Evolutionary conservation across 1,140 invertebrate species (phyloP), one percentile per base, ranked within the genome.

Genomic region (Mycetomoellerius zeteki): DNA sequence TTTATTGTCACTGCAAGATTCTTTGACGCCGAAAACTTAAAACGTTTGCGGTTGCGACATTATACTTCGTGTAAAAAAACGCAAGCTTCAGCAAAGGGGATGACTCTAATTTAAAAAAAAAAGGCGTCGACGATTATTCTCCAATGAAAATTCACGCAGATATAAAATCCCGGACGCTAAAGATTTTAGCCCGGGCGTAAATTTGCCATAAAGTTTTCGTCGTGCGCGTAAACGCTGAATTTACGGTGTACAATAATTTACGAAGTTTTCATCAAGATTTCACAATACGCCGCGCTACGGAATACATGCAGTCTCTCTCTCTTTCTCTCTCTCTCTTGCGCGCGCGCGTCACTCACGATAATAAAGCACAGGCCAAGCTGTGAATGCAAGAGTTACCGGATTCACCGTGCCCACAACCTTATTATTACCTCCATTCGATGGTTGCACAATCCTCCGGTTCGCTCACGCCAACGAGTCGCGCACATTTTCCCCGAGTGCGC

Each of bases 361-460:
- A 81, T 72, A 65, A 67, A 86, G n/a, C 27, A 37, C 67, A n/a
- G n/a, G 2, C 1, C 37, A 37, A 19, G 3, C 37, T 10, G 12
- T 5, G 72, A 88, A 58, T 77, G 62, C 76, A 60, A 73, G 43
- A 73, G 56, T 86, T 88, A 81, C 56, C 84, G 88, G 76, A 86
- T 86, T 75, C 71, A 37, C 67, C 58, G 69, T 43, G 33, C 50
- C 50, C 72, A 67, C 88, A 73, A 89, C 88, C 84, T 87, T 90
- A 90, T 84, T 86, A 90, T 89, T 89, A 87, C 72, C 88, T 89
- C 58, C 71, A 88, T 89, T 84, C 85, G 89, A 89, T 89, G 88
- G 88, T 73, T 89, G 85, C 85, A 47, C 89, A 80, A 89, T 89
- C 69, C 84, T 62, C 62, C 84, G 52, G 6, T 58, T 16, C 77